Evolutionary conservation across 2,113 vertebrate species (phyloP), one percentile per base, ranked within the genome.

Genomic region (Hipposideros armiger): DNA sequence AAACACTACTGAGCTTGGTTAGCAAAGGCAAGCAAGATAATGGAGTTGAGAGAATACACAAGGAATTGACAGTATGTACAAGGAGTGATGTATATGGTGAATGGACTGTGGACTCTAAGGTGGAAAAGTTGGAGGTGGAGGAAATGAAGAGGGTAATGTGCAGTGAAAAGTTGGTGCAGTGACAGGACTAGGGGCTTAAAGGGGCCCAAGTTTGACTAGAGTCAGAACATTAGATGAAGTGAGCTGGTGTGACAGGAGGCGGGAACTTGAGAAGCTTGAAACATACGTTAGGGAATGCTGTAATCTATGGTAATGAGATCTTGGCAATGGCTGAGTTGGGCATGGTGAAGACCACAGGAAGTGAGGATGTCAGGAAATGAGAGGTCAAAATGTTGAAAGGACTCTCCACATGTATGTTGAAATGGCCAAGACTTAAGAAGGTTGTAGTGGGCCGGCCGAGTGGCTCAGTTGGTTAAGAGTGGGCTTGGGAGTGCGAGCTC

Each of bases 1-100:
- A 83, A 92, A 78, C 66, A 94, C 90, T 58, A 58, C 73, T 95
- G 90, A 72, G 47, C 72, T 73, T 85, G 28, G n/a, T 86, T 86
- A 78, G 77, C 64, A 81, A 92, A 32, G 16, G 11, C 30, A 90
- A 94, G 80, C 45, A 84, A 90, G 85, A 74, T 73, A 80, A 92
- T 32, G 52, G 76, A 70, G n/a, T 47, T 74, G 64, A 92, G 67
- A 62, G 70, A 96, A 80, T 2, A 32, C 40, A 40, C 8, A 40
- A 42, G 58, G 30, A 81, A 78, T 54, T 66, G 82, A 94, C 77
- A 36, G 16, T 30, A 52, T 84, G 26, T 67, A 5, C 9, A n/a
- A 87, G 7, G 52, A 47, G 32, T 42, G 22, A 26, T 28, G 0
- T 8, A 1, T 64, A 40, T 26, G 10, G 50, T 69, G 32, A 62